Base-by-base conservation (phyloP, 2,888 invertebrate genomes). In the Lochmaea capreae region DNA sequence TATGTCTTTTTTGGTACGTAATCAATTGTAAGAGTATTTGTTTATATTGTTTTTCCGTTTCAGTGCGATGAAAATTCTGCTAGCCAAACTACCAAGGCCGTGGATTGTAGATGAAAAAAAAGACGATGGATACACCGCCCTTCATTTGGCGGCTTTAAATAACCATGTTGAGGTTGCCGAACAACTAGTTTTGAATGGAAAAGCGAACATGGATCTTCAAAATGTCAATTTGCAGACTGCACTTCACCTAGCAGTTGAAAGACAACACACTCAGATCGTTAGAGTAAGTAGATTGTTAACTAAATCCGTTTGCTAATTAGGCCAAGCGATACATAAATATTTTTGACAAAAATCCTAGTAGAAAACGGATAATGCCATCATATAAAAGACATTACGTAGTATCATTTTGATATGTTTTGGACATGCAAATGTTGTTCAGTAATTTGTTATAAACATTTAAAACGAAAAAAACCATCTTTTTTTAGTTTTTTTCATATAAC, bases 61-160 rank as follows among this genome's bases (percentile, higher is more conserved):
- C 89, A 97, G 98, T 88, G 98, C 98, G 69, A 98, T 98, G 97
- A 93, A 97, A 85, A 96, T 97, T 84, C 91, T 98, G 84, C 89
- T 98, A 82, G 93, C 95, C 68, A 98, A 98, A 88, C 90, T 98
- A 76, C 97, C 97, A 49, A 92, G 98, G 33, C 94, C 96, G 3
- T 99, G 98, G 98, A 95, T 98, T 84, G 97, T 98, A 73, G 98
- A 99, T 87, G 98, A 99, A 88, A 98, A 97, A 84, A 99, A 99
- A 86, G 98, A 98, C 87, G 98, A 99, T 84, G 98, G 98, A 1
- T 98, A 98, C 88, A 97, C 98, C 0, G 98, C 98, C 0, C 90
- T 98, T 26, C 98, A 98, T 88, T 90, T 98, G 80, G 98, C 98
- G 0, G 97, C 98, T 0, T 92, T 98, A 46, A 98, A 98, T 89